Evolutionary conservation across 2,113 vertebrate species (phyloP).

Genomic region (Neopipo cinnamomea): DNA sequence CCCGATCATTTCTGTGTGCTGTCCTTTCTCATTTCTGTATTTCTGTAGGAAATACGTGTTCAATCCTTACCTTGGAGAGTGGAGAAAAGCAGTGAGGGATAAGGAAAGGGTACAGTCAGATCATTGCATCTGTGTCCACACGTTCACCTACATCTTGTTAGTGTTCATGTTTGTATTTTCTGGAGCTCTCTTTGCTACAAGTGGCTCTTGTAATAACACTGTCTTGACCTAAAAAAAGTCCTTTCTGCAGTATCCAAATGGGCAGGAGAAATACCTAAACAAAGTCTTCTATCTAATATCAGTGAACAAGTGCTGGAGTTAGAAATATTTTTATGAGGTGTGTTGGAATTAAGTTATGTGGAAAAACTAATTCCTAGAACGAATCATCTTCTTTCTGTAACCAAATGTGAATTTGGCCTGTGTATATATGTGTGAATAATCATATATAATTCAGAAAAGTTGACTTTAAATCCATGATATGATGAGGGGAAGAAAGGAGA

Average conservation of each 20-base stretch:
- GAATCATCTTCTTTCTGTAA: neutral
- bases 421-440: neutral
- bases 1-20: neutral
- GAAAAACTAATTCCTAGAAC: neutral
- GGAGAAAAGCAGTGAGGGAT: neutral
- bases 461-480: neutral
- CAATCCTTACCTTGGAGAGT: neutral
- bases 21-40: neutral
- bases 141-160: neutral
- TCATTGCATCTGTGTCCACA: neutral
- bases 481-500: neutral
- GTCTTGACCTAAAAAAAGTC: neutral
- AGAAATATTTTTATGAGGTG: neutral
- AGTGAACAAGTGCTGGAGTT: neutral
- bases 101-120: neutral
- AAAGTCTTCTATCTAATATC: neutral
- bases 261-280: neutral
- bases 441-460: neutral
- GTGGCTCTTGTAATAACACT: neutral
- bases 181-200: neutral
- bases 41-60: neutral
- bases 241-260: neutral
- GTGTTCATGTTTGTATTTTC: neutral
- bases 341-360: neutral
- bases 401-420: neutral